Evolutionary conservation across 2,797 vertebrate species (phyloP).

Genomic region (Saxicola maurus): DNA sequence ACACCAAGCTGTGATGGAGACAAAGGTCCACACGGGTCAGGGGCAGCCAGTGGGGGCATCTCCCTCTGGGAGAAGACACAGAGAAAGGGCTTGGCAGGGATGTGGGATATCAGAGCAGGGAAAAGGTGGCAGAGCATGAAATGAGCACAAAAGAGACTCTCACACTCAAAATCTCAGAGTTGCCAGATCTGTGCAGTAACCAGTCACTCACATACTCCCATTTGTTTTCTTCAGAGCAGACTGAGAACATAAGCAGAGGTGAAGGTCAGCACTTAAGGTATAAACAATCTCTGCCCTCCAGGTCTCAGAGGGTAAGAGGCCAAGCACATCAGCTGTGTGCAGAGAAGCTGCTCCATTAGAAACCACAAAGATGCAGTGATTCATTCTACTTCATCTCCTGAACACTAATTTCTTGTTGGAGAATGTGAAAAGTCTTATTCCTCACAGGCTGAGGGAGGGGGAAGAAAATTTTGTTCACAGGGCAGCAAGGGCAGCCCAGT

Average conservation of each 20-base stretch:
- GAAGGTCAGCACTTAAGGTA: neutral
- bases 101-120: neutral
- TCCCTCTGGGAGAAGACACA: neutral
- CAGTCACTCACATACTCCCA: neutral
- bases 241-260: neutral
- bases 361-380: neutral
- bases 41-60: neutral
- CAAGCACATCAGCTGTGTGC: neutral
- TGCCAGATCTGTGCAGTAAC: neutral
- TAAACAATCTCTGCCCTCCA: neutral
- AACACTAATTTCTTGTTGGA: neutral
- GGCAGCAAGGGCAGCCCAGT: neutral
- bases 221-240: neutral
- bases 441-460: neutral
- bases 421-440: neutral
- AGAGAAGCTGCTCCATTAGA: neutral
- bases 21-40: neutral
- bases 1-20: rapidly evolving
- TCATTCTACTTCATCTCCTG: neutral
- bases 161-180: neutral
- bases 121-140: neutral
- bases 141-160: neutral
- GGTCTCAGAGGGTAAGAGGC: neutral
- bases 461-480: neutral
- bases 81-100: neutral